Conservation (phyloP, 1,140 invertebrate genomes). For the Centruroides sculpturatus region DNA sequence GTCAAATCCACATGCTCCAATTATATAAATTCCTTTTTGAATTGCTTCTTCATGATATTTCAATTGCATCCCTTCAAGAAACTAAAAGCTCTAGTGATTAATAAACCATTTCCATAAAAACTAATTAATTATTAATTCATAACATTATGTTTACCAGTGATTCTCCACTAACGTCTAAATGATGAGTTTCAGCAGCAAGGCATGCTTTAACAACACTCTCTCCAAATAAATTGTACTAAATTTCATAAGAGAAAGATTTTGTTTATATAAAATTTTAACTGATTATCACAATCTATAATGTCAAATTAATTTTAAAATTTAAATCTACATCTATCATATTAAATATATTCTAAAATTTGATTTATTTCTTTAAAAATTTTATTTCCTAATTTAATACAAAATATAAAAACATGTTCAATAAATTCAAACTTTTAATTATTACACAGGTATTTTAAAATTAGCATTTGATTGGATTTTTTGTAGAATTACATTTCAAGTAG, state of each 20-base stretch:
- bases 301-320: no score
- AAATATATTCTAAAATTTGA: no score
- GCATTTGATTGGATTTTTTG: no score
- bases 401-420: no score
- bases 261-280: background rate
- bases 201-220: constrained; percentile 85
- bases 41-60: constrained; percentile 2
- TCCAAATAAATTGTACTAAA: constrained; percentile 63
- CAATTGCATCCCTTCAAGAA: constrained; percentile 69
- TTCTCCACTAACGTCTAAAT: constrained; percentile 85
- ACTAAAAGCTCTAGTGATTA: constrained; percentile 25
- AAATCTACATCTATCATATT: no score
- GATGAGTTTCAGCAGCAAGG: constrained; percentile 59
- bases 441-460: no score
- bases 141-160: constrained; percentile 42
- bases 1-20: constrained; percentile 84
- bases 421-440: no score
- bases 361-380: no score
- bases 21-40: constrained; percentile 39
- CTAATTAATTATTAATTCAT: background rate
- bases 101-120: background rate
- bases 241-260: background rate
- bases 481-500: no score
- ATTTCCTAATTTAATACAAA: no score
- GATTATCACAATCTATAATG: no score